These are phyloP conservation scores for Oryzaephilus surinamensis DNA, from an alignment of 1,140 invertebrate genomes.

Conservation along the genomic window DNA sequence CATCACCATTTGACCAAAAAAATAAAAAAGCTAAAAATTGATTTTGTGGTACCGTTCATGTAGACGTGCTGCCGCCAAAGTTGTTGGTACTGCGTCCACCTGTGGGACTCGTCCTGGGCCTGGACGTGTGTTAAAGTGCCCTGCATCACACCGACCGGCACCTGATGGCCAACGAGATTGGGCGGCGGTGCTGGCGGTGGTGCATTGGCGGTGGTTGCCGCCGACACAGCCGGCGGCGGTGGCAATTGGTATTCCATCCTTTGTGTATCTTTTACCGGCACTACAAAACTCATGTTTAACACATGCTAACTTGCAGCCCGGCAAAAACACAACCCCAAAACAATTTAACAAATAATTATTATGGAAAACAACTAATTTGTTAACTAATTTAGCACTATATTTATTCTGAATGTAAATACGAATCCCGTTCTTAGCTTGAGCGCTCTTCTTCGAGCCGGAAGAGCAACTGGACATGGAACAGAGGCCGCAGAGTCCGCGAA, in stretches of 20 bases:
- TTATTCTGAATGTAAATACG: neutral
- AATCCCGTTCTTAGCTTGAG: conserved; percentile 18
- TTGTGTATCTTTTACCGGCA: conserved; percentile 27
- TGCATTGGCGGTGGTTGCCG: conserved; percentile 24
- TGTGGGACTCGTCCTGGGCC: conserved; percentile 39
- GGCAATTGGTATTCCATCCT: conserved; percentile 41
- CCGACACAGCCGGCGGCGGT: conserved; percentile 35
- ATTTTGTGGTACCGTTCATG: conserved; percentile 44
- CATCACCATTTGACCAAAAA: neutral
- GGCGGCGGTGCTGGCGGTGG: conserved; percentile 3
- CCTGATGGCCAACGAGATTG: conserved; percentile 25
- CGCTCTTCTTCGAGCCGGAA: conserved; percentile 26
- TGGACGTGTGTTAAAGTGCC: conserved; percentile 36
- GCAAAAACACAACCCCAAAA: conserved; percentile 4
- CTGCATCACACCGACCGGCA: conserved; percentile 35
- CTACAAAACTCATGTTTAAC: conserved; percentile 33
- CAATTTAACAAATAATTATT: neutral
- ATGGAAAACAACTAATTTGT: neutral
- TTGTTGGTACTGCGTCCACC: conserved; percentile 46
- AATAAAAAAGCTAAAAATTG: neutral
- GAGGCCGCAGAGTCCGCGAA: conserved; percentile 13
- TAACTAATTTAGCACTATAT: neutral
- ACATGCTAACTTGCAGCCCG: conserved; percentile 26
- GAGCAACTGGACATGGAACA: conserved; percentile 27
- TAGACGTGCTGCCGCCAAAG: conserved; percentile 50